phyloP scores from a whole-genome alignment of 2,797 vertebrate genomes.

The Phaenicophaeus curvirostris region DNA sequence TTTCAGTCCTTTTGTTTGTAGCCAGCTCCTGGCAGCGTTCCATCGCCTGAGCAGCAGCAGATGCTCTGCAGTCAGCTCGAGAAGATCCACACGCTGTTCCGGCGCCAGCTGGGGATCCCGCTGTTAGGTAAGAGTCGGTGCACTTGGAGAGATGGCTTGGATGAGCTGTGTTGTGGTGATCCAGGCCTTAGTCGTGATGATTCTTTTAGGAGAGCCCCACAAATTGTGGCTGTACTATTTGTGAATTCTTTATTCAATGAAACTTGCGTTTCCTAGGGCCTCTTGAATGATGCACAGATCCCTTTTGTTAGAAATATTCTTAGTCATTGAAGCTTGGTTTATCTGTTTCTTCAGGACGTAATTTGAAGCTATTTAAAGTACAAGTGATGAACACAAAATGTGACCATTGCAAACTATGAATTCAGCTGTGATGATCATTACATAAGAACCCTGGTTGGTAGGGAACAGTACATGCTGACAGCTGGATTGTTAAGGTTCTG shows the following conservation, averaged over 20 bases:
- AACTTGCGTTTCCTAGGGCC: background rate
- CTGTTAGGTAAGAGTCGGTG: conserved; percentile 85
- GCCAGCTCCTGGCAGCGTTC: conserved; percentile 88
- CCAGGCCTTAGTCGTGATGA: background rate
- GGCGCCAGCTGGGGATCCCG: conserved; percentile 91
- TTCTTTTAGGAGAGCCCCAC: background rate
- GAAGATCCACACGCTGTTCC: conserved; percentile 91
- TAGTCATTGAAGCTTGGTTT: background rate
- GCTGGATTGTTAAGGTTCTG: background rate
- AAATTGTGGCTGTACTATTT: background rate
- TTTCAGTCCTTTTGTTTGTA: conserved; percentile 58
- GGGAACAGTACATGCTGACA: rapidly evolving
- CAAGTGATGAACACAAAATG: background rate
- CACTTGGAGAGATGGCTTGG: background rate
- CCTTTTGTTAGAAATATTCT: background rate
- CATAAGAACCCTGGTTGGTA: rapidly evolving
- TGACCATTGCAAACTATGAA: background rate
- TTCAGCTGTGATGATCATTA: background rate
- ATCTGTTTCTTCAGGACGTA: rapidly evolving
- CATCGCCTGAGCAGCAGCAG: conserved; percentile 87
- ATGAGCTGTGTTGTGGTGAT: rapidly evolving
- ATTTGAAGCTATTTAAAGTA: background rate
- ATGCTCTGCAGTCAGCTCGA: conserved; percentile 87
- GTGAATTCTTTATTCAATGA: rapidly evolving
- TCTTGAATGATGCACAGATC: background rate